These are phyloP conservation scores for Phengaris alcon DNA, from an alignment of 2,888 invertebrate genomes.

Conservation along the genomic window DNA sequence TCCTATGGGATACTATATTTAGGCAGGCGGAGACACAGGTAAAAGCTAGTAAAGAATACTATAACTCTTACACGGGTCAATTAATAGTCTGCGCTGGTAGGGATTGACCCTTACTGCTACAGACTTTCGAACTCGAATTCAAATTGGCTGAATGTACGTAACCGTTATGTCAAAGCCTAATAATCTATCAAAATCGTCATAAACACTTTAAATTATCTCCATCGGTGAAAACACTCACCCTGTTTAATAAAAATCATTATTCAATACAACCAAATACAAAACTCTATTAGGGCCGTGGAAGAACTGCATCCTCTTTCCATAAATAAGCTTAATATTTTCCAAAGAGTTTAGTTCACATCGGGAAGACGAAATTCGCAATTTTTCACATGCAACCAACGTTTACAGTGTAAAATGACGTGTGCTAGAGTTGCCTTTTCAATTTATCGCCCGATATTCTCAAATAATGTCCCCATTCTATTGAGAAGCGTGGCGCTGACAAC, in stretches of 20 bases:
- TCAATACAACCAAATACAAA: neutral
- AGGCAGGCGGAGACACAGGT: too few species aligned
- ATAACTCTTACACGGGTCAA: too few species aligned
- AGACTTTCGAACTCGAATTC: too few species aligned
- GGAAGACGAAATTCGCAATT: conserved; percentile 22
- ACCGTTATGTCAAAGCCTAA: too few species aligned
- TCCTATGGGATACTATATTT: too few species aligned
- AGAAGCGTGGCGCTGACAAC: neutral
- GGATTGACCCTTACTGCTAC: too few species aligned
- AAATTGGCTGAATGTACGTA: too few species aligned
- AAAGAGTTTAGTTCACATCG: conserved; percentile 17
- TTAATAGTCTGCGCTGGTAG: too few species aligned
- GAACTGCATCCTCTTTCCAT: neutral
- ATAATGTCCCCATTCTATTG: neutral
- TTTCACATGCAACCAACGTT: conserved; percentile 23
- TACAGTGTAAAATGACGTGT: conserved; percentile 12
- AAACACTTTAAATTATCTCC: neutral
- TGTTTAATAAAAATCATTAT: neutral
- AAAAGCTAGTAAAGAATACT: too few species aligned
- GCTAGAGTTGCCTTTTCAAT: conserved; percentile 19
- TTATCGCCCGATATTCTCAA: conserved; percentile 20
- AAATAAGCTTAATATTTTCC: conserved; percentile 26
- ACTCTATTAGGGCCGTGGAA: neutral
- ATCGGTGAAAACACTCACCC: neutral
- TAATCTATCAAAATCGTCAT: too few species aligned